Conservation (phyloP, 2,113 vertebrate species). For the Eidolon helvum region DNA sequence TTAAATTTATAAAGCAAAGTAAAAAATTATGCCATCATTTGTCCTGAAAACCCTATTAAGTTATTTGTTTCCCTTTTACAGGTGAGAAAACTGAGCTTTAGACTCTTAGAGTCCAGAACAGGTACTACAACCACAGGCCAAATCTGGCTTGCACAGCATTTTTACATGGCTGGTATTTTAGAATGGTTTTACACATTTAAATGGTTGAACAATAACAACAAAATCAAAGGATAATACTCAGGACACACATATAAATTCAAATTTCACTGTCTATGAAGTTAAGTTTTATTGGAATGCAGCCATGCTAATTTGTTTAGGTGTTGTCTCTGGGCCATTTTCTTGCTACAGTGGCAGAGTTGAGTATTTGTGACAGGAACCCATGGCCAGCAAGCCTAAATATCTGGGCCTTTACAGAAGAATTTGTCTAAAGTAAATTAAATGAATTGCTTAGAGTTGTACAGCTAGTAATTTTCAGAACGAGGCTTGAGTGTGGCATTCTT, state of each 20-base stretch:
- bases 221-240: not conserved
- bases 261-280: not conserved
- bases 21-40: not conserved
- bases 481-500: not conserved
- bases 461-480: not conserved
- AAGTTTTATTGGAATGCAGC: not conserved
- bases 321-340: not conserved
- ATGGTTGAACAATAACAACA: not conserved
- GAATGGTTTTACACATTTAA: not conserved
- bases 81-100: not conserved
- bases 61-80: not conserved
- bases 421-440: not conserved
- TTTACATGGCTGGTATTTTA: not conserved
- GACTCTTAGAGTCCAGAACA: not conserved
- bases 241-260: not conserved
- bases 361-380: not conserved
- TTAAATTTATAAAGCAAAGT: not conserved
- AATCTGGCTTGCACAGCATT: not conserved
- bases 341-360: not conserved
- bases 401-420: not conserved
- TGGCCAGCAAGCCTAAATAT: not conserved
- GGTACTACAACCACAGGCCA: not conserved
- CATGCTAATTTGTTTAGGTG: not conserved
- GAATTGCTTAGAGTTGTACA: not conserved
- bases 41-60: not conserved